Conservation (phyloP, 2,113 vertebrate species). For the Triplophysa siluroides region DNA sequence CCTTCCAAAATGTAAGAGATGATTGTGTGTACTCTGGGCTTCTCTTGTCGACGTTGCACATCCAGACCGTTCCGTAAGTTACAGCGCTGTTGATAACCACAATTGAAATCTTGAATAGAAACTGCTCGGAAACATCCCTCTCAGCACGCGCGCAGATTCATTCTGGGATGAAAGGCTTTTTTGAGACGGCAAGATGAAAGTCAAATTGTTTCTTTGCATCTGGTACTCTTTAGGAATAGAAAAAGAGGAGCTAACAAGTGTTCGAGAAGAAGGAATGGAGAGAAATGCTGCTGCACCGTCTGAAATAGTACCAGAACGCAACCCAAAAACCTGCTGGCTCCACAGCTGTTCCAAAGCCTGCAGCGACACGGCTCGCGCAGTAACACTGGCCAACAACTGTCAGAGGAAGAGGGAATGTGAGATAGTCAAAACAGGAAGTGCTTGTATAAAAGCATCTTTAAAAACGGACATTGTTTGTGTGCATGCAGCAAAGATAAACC, state of each 20-base stretch:
- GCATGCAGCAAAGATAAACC: not conserved
- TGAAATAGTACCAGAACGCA: not conserved
- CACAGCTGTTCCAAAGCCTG: slow-evolving; percentile 33
- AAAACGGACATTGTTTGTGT: not conserved
- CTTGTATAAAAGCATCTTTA: not conserved
- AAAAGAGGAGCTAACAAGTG: slow-evolving; percentile 16
- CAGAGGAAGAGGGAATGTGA: not conserved
- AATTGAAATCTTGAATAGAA: slow-evolving; percentile 9
- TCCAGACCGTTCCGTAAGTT: not conserved
- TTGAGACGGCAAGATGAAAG: slow-evolving; percentile 34
- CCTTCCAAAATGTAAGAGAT: slow-evolving; percentile 16
- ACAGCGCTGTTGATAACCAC: not conserved
- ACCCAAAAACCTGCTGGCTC: slow-evolving; percentile 28
- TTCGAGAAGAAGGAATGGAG: not conserved
- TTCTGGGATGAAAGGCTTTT: slow-evolving; percentile 34
- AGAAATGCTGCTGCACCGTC: not conserved
- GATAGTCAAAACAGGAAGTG: not conserved
- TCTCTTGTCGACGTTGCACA: not conserved
- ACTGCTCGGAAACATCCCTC: slow-evolving; percentile 2
- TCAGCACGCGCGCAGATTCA: slow-evolving; percentile 8
- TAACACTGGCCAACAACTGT: slow-evolving; percentile 12
- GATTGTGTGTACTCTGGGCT: slow-evolving; percentile 10
- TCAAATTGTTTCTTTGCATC: slow-evolving; percentile 37
- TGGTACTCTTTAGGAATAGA: slow-evolving; percentile 31
- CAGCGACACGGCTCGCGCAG: slow-evolving; percentile 1